Conservation (phyloP, 1,140 invertebrate genomes). For the Acyrthosiphon pisum region DNA sequence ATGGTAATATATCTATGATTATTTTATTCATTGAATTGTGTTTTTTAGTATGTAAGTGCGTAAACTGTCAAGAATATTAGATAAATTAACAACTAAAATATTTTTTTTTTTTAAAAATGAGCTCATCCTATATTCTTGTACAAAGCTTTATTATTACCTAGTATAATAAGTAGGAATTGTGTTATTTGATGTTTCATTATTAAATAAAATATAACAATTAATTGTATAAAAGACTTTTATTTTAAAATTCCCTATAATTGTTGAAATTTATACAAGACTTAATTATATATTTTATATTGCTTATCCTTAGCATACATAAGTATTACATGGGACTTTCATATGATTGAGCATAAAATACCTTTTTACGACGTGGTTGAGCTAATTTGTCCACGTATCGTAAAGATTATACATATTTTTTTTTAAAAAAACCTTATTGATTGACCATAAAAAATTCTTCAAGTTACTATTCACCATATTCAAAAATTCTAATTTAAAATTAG, state of each 20-base stretch:
- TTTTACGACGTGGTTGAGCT: too few species aligned
- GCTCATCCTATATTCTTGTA: background rate
- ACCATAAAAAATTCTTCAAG: too few species aligned
- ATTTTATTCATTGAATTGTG: background rate
- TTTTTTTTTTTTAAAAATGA: background rate
- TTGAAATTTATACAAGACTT: background rate
- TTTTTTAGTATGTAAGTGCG: too few species aligned
- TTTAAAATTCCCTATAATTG: background rate
- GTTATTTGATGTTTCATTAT: background rate
- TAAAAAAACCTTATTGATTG: too few species aligned
- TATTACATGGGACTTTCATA: too few species aligned
- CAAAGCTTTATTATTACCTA: background rate
- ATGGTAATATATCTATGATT: background rate
- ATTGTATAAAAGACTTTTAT: background rate
- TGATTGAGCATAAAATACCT: too few species aligned
- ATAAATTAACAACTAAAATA: background rate
- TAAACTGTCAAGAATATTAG: background rate
- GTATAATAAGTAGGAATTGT: background rate
- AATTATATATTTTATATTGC: too few species aligned
- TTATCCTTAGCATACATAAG: background rate
- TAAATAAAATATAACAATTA: background rate
- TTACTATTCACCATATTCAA: too few species aligned
- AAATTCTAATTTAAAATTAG: too few species aligned
- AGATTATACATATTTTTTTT: too few species aligned
- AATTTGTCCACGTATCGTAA: too few species aligned